Base-by-base conservation (phyloP, 2,888 invertebrate species). In the Xylota segnis region DNA sequence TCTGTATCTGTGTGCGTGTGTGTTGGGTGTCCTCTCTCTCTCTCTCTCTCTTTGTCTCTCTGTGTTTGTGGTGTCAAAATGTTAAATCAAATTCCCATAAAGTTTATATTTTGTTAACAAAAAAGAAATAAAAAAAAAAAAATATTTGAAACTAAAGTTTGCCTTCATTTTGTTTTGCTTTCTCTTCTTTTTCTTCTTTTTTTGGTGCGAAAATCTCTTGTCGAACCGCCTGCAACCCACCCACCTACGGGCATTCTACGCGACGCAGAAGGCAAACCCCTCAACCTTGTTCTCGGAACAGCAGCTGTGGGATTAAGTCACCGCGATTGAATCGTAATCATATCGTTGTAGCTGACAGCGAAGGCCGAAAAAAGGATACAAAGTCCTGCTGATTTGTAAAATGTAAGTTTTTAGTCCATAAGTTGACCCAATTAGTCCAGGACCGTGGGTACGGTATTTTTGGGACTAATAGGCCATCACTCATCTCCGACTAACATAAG, bases 31-130 rank as follows among this genome's bases (percentile, higher is more conserved):
- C n/a, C 6, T 32, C 32, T 32, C 32, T 32, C 5, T 32, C 6
- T 32, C 6, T 32, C 32, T 32, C 5, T 32, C 6, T 32, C 32
- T 32, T 6, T 32, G 32, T 29, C 52, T 65, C 37, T 61, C 16
- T 82, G 82, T 82, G 75, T 74, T 70, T 75, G 83, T 75, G 63
- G 23, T 79, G 83, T 79, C 79, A 79, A 78, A 78, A 71, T 68
- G 32, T 81, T 56, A 40, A 81, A 68, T 79, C 61, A 74, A 81
- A 56, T 56, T 23, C 56, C 14, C 32, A 56, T 47, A 45, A 23
- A 54, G 65, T 52, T 72, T 59, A 18, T 54, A 72, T 65, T 72
- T 77, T 66, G 59, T 37, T 61, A 29, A 47, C 37, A 29, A 37
- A 9, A 37, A 37, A 37, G 10, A 5, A 37, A 23, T 23, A 23